phyloP scores from a whole-genome alignment of 2,113 vertebrate species.

The Psilopsiagon aurifrons region DNA sequence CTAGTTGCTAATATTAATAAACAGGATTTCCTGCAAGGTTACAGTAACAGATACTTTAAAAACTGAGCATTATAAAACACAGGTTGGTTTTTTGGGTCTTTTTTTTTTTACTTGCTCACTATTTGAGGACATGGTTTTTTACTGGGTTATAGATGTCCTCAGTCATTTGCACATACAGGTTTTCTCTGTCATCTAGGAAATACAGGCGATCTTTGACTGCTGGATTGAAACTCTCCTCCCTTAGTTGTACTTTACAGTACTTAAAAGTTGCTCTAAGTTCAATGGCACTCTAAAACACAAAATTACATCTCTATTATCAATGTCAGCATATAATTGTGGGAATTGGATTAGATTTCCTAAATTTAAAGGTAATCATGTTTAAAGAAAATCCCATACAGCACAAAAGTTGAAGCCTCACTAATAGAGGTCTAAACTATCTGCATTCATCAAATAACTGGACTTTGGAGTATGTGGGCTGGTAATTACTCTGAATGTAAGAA shows the following conservation, averaged over 20 bases:
- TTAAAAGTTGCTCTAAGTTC: conserved; percentile 86
- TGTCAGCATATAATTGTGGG: not conserved
- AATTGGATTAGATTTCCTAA: not conserved
- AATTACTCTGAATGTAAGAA: not conserved
- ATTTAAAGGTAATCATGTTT: not conserved
- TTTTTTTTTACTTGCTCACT: conserved; percentile 19
- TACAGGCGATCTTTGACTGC: conserved; percentile 73
- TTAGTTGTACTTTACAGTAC: conserved; percentile 81
- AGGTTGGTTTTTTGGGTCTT: no score
- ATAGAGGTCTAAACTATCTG: not conserved
- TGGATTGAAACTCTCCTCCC: conserved; percentile 83
- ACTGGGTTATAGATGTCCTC: conserved; percentile 78
- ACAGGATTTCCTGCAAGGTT: not conserved
- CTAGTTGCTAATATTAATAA: not conserved
- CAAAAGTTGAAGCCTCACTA: not conserved
- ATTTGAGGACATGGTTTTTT: conserved; percentile 39
- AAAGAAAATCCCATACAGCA: not conserved
- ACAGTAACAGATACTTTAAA: not conserved
- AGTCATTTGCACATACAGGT: conserved; percentile 81
- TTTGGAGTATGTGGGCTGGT: not conserved
- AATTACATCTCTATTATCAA: not conserved
- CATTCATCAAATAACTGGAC: not conserved
- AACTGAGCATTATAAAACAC: not conserved
- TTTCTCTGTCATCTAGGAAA: conserved; percentile 79
- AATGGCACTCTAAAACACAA: conserved; percentile 63